Evolutionary conservation across 2,113 vertebrate genomes (phyloP).

Genomic region (Chascanopsetta lugubris): DNA sequence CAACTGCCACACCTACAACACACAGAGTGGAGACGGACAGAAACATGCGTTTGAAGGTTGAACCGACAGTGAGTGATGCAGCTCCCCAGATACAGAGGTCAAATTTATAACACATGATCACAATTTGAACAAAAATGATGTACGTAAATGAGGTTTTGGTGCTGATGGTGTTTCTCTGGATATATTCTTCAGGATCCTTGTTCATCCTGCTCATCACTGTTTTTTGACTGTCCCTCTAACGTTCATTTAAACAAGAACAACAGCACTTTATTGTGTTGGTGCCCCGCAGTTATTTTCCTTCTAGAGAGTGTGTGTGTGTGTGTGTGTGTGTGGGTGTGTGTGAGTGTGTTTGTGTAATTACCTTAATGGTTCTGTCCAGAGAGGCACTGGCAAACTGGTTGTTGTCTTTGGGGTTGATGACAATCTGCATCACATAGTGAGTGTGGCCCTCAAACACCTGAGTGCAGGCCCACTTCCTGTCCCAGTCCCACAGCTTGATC

Average conservation of each 20-base stretch:
- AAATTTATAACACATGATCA: no score
- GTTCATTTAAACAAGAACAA: constrained; percentile 5
- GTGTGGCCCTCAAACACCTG: constrained; percentile 96
- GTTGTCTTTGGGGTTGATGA: constrained; percentile 96
- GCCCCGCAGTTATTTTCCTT: not conserved
- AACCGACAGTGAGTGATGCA: not conserved
- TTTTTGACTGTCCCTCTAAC: not conserved
- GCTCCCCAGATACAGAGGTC: not conserved
- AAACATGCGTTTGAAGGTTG: not conserved
- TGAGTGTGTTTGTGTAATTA: constrained; percentile 53
- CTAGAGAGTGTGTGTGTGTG: not conserved
- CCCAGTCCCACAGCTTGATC: constrained; percentile 97
- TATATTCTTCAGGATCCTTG: not conserved
- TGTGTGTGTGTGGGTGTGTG: not conserved
- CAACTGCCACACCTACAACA: constrained; percentile 91
- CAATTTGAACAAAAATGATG: no score
- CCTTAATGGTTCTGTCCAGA: constrained; percentile 94
- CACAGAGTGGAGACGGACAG: not conserved
- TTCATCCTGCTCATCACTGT: not conserved
- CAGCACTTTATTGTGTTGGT: not conserved
- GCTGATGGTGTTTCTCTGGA: not conserved
- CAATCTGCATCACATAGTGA: constrained; percentile 96
- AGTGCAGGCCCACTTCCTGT: constrained; percentile 93
- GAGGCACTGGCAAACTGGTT: constrained; percentile 97
- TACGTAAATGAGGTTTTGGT: not conserved